Evolutionary conservation across 1,140 invertebrate genomes (phyloP).

Genomic region (Antheraea mylitta): DNA sequence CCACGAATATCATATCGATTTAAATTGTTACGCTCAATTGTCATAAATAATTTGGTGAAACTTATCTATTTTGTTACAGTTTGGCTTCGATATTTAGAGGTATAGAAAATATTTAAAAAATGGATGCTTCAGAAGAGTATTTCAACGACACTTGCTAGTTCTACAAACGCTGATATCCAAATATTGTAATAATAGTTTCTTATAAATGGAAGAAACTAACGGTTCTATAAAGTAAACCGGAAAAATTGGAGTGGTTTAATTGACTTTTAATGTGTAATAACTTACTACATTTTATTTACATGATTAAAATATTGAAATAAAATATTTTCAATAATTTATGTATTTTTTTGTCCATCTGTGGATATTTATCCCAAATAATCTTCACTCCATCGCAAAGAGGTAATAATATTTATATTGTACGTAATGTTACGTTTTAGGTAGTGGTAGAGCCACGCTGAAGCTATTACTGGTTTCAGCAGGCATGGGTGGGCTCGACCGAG

Average conservation of each 20-base stretch:
- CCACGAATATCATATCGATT: not conserved
- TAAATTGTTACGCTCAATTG: too few relatives aligned
- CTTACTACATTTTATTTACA: too few relatives aligned
- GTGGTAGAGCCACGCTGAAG: too few relatives aligned
- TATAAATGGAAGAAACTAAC: not conserved
- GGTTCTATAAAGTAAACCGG: not conserved
- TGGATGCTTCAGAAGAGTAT: not conserved
- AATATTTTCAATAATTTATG: not conserved
- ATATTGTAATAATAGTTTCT: not conserved
- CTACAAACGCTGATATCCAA: not conserved
- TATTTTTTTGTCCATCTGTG: not conserved
- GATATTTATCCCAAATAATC: too few relatives aligned
- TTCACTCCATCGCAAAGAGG: too few relatives aligned
- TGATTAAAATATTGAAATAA: too few relatives aligned
- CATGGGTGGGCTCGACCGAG: too few relatives aligned
- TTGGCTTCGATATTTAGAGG: constrained; percentile 44
- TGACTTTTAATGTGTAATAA: too few relatives aligned
- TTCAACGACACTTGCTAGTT: not conserved
- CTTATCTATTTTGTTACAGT: constrained; percentile 34
- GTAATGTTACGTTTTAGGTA: too few relatives aligned
- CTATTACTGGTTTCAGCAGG: too few relatives aligned
- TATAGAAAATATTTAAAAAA: not conserved
- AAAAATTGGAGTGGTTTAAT: not conserved
- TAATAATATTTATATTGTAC: too few relatives aligned
- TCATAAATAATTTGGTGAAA: too few relatives aligned